A percentile compares a stretch with the other conserved stretches of the same genome.
Evolutionary conservation across 2,888 invertebrate genomes (phyloP).

Genomic region (Xylocampa areola): DNA sequence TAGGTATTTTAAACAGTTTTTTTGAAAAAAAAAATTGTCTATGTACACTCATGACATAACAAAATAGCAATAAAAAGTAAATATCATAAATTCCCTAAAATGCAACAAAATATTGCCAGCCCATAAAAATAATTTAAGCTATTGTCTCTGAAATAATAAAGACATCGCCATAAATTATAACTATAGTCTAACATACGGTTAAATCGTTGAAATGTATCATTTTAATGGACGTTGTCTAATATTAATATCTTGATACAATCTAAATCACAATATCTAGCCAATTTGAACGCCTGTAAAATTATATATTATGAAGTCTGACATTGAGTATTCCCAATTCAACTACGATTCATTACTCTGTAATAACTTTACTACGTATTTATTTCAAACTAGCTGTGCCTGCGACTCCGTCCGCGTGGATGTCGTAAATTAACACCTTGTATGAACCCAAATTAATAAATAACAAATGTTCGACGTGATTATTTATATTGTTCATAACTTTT

Average conservation of each 20-base stretch:
- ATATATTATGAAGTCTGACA: slow-evolving; percentile 31
- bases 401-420: too few relatives aligned
- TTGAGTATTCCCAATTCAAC: slow-evolving; percentile 32
- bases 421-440: too few relatives aligned
- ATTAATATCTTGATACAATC: slow-evolving; percentile 56
- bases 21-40: too few relatives aligned
- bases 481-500: too few relatives aligned
- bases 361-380: neutral
- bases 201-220: slow-evolving; percentile 54
- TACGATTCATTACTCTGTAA: slow-evolving; percentile 2
- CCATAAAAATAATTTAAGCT: slow-evolving; percentile 38
- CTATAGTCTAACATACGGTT: slow-evolving; percentile 20
- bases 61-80: neutral
- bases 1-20: too few relatives aligned
- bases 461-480: too few relatives aligned
- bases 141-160: slow-evolving; percentile 39
- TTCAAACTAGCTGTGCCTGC: too few relatives aligned
- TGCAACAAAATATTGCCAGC: slow-evolving; percentile 21
- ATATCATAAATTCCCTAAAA: neutral
- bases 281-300: slow-evolving; percentile 49
- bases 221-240: slow-evolving; percentile 57
- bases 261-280: slow-evolving; percentile 53
- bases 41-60: too few relatives aligned
- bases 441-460: too few relatives aligned
- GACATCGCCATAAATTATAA: slow-evolving; percentile 34